Conservation (phyloP, 2,888 invertebrate genomes). For the Chrysolina oricalcia region DNA sequence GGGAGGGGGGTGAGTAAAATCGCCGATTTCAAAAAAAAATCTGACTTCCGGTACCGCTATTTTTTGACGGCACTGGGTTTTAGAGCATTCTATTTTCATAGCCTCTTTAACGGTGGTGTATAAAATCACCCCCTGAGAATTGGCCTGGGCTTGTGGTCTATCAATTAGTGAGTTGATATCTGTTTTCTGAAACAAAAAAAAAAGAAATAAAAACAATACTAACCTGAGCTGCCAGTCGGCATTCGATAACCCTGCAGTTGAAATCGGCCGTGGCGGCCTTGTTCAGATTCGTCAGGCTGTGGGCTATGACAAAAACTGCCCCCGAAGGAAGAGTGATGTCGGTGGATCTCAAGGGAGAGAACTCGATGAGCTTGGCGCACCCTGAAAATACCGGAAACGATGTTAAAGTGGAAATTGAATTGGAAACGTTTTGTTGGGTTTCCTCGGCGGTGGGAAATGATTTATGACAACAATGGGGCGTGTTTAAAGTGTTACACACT, state of each 20-base stretch:
- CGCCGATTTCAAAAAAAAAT: no score
- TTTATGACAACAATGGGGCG: conserved; percentile 1
- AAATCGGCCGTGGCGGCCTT: conserved; percentile 95
- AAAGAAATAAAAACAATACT: conserved; percentile 49
- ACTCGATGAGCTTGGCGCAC: conserved; percentile 93
- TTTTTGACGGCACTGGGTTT: no score
- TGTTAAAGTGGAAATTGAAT: conserved; percentile 11
- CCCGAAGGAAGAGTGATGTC: conserved; percentile 87
- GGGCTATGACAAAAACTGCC: conserved; percentile 94
- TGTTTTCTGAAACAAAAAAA: no score
- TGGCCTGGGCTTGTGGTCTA: no score
- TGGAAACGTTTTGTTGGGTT: conserved; percentile 6
- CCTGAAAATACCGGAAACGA: conserved; percentile 70
- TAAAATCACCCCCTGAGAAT: no score
- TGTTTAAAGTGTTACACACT: background rate
- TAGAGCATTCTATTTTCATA: no score
- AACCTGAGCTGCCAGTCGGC: conserved; percentile 91
- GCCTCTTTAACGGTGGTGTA: no score
- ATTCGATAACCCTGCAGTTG: conserved; percentile 96
- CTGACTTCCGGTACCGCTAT: no score
- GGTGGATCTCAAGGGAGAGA: conserved; percentile 87
- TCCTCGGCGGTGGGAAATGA: background rate
- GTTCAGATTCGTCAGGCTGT: conserved; percentile 90
- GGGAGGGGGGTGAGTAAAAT: no score
- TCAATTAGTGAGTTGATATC: no score